Percentiles rank a stretch among this genome's conserved stretches.
Conservation (phyloP, 2,888 invertebrate genomes). For the Ormia ochracea region DNA sequence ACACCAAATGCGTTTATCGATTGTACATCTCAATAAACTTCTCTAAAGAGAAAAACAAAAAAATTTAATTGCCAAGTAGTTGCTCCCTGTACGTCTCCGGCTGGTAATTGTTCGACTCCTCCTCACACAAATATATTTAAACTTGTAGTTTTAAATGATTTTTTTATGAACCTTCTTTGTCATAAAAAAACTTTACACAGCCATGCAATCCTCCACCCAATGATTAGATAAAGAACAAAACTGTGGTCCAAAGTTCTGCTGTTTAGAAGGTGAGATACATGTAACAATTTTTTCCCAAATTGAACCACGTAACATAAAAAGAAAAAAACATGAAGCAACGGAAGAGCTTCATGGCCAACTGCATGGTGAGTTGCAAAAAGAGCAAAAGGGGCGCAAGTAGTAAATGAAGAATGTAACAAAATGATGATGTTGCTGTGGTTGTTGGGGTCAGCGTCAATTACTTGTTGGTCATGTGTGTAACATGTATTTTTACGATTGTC, state of each 20-base stretch:
- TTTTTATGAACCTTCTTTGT: conserved; percentile 47
- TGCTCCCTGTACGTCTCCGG: too few species aligned
- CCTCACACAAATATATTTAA: conserved; percentile 43
- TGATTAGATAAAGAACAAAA: conserved; percentile 33
- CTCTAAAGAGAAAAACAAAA: too few species aligned
- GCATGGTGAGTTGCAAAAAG: background rate
- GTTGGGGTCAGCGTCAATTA: conserved; percentile 61
- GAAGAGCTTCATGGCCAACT: conserved; percentile 2
- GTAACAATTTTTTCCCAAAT: conserved; percentile 52
- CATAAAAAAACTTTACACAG: conserved; percentile 17
- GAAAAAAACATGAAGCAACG: background rate
- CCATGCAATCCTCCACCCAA: conserved; percentile 7
- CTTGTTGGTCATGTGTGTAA: conserved; percentile 57
- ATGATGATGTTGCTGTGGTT: conserved; percentile 58
- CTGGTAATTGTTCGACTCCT: background rate
- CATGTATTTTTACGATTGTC: conserved; percentile 22
- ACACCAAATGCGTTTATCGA: too few species aligned
- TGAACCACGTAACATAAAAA: conserved; percentile 31
- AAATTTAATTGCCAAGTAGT: too few species aligned
- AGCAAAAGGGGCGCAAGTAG: background rate
- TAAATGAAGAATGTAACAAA: conserved; percentile 43
- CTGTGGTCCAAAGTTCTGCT: conserved; percentile 41
- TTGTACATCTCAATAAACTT: too few species aligned
- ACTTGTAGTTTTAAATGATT: conserved; percentile 58
- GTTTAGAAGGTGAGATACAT: conserved; percentile 53